Base-by-base conservation (phyloP, 1,140 invertebrate species). In the Zaprionus gabonicus region DNA sequence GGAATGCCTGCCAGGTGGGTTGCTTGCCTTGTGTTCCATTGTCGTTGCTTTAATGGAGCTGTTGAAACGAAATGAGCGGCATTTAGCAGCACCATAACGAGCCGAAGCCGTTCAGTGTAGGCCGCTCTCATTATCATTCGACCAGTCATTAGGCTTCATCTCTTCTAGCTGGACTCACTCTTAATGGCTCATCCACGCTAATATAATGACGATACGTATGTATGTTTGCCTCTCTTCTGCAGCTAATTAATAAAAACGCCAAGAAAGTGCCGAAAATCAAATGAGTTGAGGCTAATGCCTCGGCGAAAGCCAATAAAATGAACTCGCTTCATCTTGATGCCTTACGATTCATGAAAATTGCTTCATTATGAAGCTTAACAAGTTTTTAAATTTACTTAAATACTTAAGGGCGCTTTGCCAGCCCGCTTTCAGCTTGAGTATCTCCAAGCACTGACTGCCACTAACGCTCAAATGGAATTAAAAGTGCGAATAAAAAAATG, bases 381-480 rank as follows among this genome's bases (percentile, higher is more conserved):
- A 88, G 81, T 88, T 88, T 88, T 88, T 71, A 81, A 88, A 88
- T 88, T 88, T 83, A 76, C 84, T 88, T 88, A 88, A 88, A 79
- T 71, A 78, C 84, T 83, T 88, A 83, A 88, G 69, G 67, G 67
- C 46, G 44, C 60, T 70, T 70, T 56, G 55, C 67, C 66, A 13
- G 6, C 36, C 36, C 44, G 25, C 9, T 28, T 20, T 20, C 12
- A 27, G 31, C 70, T 53, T 12, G 49, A 12, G 41, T 2, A 46
- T 44, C n/a, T 17, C 5, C 64, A 60, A 34, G 31, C 31, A 34
- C 28, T 7, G 7, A 31, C 28, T 7, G 1, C 9, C 9, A 31
- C 31, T 34, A 34, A 27, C 58, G 72, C 23, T 46, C 55, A 68
- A 83, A 83, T 71, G 73, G 69, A 67, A 71, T 66, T 46, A 62